These are phyloP conservation scores for Diarsia brunnea DNA, from an alignment of 2,888 invertebrate species.

Conservation along the genomic window DNA sequence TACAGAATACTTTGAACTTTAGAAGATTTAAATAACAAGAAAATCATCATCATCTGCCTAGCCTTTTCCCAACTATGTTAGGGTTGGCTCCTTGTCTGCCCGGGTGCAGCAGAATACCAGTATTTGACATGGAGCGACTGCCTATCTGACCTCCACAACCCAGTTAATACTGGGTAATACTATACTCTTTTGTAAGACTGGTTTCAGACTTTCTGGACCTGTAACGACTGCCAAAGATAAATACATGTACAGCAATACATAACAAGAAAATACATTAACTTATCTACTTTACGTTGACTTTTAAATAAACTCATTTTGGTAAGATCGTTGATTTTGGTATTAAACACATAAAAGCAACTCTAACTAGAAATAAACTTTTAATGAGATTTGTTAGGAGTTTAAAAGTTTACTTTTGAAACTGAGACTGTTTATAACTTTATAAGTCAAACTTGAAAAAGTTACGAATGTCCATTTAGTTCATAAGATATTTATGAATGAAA, in stretches of 20 bases:
- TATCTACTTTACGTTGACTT: neutral
- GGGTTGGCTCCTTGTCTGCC: too few relatives aligned
- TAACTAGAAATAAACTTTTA: slow-evolving; percentile 43
- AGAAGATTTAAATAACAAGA: slow-evolving; percentile 1
- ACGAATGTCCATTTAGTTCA: neutral
- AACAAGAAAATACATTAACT: slow-evolving; percentile 6
- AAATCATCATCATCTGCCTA: neutral
- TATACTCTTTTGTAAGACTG: too few relatives aligned
- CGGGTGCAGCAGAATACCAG: too few relatives aligned
- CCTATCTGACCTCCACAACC: too few relatives aligned
- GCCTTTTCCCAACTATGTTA: too few relatives aligned
- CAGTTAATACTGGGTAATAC: too few relatives aligned
- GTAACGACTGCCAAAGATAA: too few relatives aligned
- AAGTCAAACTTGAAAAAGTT: neutral
- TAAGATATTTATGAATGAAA: neutral
- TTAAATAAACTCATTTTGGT: slow-evolving; percentile 4
- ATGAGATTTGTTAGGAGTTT: slow-evolving; percentile 32
- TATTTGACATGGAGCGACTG: too few relatives aligned
- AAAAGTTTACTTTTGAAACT: slow-evolving; percentile 7
- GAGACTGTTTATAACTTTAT: neutral
- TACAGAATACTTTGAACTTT: neutral
- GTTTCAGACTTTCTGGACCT: too few relatives aligned
- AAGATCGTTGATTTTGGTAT: neutral
- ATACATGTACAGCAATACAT: neutral
- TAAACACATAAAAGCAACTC: neutral